phyloP scores from a whole-genome alignment of 2,888 invertebrate species.

The Lithophane ornitopus region DNA sequence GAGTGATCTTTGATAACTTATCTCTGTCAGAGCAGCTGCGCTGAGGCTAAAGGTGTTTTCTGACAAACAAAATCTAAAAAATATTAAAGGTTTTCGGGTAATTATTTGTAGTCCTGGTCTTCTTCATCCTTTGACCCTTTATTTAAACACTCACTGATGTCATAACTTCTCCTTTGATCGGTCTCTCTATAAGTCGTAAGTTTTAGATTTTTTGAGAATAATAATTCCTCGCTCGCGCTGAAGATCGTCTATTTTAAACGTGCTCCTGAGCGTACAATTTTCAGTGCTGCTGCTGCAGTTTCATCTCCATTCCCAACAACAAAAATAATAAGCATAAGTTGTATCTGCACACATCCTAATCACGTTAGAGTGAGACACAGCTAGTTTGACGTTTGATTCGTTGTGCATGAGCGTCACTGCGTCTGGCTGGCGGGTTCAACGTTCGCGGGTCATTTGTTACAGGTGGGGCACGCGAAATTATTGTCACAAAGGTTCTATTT shows the following conservation, averaged over 20 bases:
- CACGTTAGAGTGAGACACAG: conserved; percentile 62
- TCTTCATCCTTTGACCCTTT: neutral
- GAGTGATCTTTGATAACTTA: conserved; percentile 36
- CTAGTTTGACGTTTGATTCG: conserved; percentile 60
- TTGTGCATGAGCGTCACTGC: conserved; percentile 65
- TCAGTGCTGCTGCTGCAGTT: neutral
- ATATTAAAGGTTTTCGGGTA: neutral
- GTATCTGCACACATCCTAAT: neutral
- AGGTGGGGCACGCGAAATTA: conserved; percentile 68
- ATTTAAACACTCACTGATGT: too few relatives aligned
- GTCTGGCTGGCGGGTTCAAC: conserved; percentile 71
- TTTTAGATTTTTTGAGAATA: neutral
- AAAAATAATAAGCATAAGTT: neutral
- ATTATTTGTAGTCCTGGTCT: neutral
- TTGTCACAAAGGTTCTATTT: conserved; percentile 27
- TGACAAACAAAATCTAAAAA: neutral
- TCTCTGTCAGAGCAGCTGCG: conserved; percentile 15
- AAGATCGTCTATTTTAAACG: neutral
- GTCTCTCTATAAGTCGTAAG: neutral
- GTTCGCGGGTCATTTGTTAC: conserved; percentile 71
- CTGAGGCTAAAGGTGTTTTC: neutral
- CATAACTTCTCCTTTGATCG: neutral
- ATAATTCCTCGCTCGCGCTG: neutral
- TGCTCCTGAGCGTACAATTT: neutral
- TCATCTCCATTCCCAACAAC: neutral